Percentiles rank a stretch among this genome's conserved stretches.
These are phyloP conservation scores for Archips xylosteana DNA, from an alignment of 2,888 invertebrate genomes.

Conservation along the genomic window DNA sequence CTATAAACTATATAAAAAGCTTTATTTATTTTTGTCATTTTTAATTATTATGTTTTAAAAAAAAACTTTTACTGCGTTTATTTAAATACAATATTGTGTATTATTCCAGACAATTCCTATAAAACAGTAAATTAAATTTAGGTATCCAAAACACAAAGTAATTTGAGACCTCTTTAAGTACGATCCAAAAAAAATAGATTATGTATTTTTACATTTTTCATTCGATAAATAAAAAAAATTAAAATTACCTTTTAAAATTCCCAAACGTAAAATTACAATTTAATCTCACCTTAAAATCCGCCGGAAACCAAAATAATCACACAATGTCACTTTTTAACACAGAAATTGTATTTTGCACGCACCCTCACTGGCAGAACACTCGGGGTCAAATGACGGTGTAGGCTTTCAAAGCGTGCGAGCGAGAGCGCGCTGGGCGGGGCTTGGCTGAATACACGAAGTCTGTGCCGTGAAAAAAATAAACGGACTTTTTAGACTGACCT, in stretches of 20 bases:
- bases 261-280: background rate
- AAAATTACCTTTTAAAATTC: background rate
- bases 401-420: constrained; percentile 68
- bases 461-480: constrained; percentile 37
- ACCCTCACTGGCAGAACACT: constrained; percentile 67
- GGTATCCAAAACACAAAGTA: no score
- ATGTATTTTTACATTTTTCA: no score
- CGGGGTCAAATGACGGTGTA: constrained; percentile 78
- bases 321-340: constrained; percentile 44
- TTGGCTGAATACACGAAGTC: constrained; percentile 40
- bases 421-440: constrained; percentile 66
- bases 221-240: no score
- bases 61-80: no score
- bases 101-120: no score
- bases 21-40: no score
- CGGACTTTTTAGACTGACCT: constrained; percentile 44
- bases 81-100: no score
- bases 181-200: no score
- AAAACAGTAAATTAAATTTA: no score
- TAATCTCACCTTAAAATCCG: constrained; percentile 31
- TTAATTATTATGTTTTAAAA: no score
- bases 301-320: constrained; percentile 33
- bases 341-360: constrained; percentile 55
- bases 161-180: no score
- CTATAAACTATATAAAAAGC: no score